Evolutionary conservation across 2,888 invertebrate genomes (phyloP).

Genomic region (Pediacus dermestoides): DNA sequence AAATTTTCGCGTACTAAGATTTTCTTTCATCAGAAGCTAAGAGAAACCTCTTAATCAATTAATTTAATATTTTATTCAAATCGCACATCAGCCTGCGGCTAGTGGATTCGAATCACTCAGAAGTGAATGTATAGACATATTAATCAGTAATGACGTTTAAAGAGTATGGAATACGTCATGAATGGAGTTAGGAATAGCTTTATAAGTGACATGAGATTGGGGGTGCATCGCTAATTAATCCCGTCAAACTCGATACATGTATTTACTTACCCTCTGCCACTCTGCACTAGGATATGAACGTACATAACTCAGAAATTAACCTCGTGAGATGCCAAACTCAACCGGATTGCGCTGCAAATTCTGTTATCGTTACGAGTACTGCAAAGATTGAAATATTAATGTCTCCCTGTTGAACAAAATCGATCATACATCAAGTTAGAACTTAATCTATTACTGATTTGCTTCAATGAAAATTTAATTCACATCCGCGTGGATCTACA

Average conservation of each 20-base stretch:
- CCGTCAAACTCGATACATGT: constrained; percentile 15
- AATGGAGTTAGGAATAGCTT: constrained; percentile 11
- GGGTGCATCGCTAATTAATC: constrained; percentile 14
- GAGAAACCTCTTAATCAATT: not conserved
- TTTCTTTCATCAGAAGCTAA: too few relatives aligned
- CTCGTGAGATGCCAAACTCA: constrained; percentile 18
- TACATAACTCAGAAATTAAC: constrained; percentile 22
- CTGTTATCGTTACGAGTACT: constrained; percentile 18
- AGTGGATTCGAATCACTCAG: too few relatives aligned
- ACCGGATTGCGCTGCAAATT: constrained; percentile 19
- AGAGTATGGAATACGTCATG: constrained; percentile 14
- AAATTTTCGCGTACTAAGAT: too few relatives aligned
- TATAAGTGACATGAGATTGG: constrained; percentile 15
- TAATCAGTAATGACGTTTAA: constrained; percentile 2
- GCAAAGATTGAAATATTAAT: constrained; percentile 19
- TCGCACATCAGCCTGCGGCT: not conserved
- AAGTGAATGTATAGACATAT: not conserved
- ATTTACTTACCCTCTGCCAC: constrained; percentile 12
- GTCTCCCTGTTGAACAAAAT: constrained; percentile 4
- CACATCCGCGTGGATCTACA: too few relatives aligned
- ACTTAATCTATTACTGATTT: too few relatives aligned
- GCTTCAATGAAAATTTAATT: too few relatives aligned
- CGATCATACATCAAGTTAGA: not conserved
- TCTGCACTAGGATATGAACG: constrained; percentile 3
- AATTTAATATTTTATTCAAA: not conserved